Base-by-base conservation (phyloP, 2,888 invertebrate genomes). In the Bombyx huttoni region DNA sequence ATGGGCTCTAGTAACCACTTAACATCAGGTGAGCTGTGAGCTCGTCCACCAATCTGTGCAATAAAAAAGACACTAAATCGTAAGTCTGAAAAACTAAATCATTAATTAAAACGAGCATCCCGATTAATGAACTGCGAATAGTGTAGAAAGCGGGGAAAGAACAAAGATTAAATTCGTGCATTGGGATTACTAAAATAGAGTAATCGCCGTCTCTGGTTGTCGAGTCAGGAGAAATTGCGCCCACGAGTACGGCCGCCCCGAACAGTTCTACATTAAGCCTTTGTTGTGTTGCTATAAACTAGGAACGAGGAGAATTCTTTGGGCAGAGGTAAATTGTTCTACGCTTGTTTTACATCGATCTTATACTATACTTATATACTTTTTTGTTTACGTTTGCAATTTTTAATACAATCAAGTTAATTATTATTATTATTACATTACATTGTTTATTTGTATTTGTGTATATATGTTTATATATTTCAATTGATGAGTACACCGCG, bases 101-200 rank as follows among this genome's bases (percentile, higher is more conserved):
- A 58, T 53, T 55, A 60, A 56, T 52, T 58, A 46, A 52, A 52
- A 50, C 47, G 54, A 51, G 57, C 58, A 51, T 62, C 63, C 59
- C 62, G 65, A 62, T 60, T 61, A 62, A 67, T 60, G 59, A 63
- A 56, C 56, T 58, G 58, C 59, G 54, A 58, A 57, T 54, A 54
- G 56, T 55, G 56, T 58, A 48, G 54, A 49, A 58, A 65, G 56
- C 59, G 24, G 24, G 55, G 56, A 54, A 60, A 53, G 54, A 62
- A 67, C 59, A 62, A 61, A 65, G 65, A 68, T 67, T 65, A 64
- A 64, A 70, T 67, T 65, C 58, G 60, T 58, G 61, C 57, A 56
- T 57, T 51, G 68, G 67, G 66, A 70, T 67, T 63, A 65, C 63
- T 65, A 60, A 62, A 58, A 53, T 59, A 56, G 58, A 65, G 61